Conservation (phyloP, 2,113 vertebrate species). For the Chaetura pelagica region DNA sequence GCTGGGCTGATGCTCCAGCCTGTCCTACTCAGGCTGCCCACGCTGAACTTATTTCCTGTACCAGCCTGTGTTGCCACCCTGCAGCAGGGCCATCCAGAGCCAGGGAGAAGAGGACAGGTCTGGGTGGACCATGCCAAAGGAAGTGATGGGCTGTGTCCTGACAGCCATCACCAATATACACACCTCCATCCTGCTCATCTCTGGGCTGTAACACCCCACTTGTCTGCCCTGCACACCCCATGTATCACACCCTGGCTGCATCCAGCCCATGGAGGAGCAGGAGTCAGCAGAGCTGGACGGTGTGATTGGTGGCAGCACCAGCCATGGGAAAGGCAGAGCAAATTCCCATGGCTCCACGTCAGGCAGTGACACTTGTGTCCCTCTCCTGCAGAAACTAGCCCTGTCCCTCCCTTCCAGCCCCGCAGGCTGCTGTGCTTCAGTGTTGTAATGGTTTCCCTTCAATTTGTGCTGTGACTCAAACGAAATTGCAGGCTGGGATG, state of each 20-base stretch:
- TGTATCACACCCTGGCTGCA: not conserved
- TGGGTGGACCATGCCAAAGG: rapidly evolving
- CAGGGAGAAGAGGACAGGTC: not conserved
- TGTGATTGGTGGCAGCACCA: rapidly evolving
- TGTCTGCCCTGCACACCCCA: rapidly evolving
- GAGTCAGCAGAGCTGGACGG: not conserved
- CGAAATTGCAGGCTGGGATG: not conserved
- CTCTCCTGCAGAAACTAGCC: rapidly evolving
- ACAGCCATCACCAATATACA: not conserved
- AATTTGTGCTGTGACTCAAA: not conserved
- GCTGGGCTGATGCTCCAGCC: not conserved
- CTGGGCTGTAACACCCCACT: not conserved
- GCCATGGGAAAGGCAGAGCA: not conserved
- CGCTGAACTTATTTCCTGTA: too few species aligned
- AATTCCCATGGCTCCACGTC: rapidly evolving
- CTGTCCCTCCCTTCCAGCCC: not conserved
- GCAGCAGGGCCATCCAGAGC: not conserved
- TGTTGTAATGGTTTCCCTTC: not conserved
- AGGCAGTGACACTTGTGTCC: not conserved
- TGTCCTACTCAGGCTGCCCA: not conserved
- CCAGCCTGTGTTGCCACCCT: not conserved
- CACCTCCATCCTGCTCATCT: not conserved
- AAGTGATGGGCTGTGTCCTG: not conserved
- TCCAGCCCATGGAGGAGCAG: rapidly evolving
- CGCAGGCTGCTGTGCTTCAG: not conserved